Conservation (phyloP, 1,140 invertebrate genomes). For the Drosophila erecta region DNA sequence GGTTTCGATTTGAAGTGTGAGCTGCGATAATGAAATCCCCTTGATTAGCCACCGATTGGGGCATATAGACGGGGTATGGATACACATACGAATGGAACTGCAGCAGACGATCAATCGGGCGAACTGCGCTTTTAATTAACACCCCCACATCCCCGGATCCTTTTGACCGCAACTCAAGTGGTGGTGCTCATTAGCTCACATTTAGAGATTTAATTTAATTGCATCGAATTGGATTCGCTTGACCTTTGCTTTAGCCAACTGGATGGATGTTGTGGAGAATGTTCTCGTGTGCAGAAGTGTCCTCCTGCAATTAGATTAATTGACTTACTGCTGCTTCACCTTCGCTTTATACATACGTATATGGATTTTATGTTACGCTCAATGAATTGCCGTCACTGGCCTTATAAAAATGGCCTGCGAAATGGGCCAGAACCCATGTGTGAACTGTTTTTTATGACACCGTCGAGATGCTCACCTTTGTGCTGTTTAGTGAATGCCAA, state of each 20-base stretch:
- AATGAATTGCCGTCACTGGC: constrained; percentile 66
- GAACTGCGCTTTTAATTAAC: constrained; percentile 57
- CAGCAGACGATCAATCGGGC: constrained; percentile 41
- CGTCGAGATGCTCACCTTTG: constrained; percentile 56
- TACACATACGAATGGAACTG: constrained; percentile 8
- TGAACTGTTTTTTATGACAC: constrained; percentile 70
- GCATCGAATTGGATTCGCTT: constrained; percentile 54
- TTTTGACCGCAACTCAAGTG: constrained; percentile 50
- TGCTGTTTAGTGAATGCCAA: constrained; percentile 43
- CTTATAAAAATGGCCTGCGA: constrained; percentile 66
- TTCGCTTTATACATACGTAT: not conserved
- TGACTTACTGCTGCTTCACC: constrained; percentile 42
- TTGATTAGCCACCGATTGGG: constrained; percentile 60
- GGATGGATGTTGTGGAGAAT: not conserved
- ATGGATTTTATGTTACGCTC: constrained; percentile 18
- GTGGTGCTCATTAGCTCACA: constrained; percentile 67
- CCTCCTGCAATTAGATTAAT: constrained; percentile 71
- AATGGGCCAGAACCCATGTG: constrained; percentile 57
- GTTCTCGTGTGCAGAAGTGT: constrained; percentile 32
- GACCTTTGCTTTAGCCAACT: constrained; percentile 40
- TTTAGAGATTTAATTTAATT: constrained; percentile 71
- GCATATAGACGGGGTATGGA: not conserved
- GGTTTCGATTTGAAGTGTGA: constrained; percentile 61
- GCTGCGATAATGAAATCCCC: constrained; percentile 64
- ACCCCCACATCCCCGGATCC: constrained; percentile 1